Percentiles rank a stretch among this genome's conserved stretches.
Evolutionary conservation across 2,113 vertebrate genomes (phyloP).

Genomic region (Scatophagus argus): DNA sequence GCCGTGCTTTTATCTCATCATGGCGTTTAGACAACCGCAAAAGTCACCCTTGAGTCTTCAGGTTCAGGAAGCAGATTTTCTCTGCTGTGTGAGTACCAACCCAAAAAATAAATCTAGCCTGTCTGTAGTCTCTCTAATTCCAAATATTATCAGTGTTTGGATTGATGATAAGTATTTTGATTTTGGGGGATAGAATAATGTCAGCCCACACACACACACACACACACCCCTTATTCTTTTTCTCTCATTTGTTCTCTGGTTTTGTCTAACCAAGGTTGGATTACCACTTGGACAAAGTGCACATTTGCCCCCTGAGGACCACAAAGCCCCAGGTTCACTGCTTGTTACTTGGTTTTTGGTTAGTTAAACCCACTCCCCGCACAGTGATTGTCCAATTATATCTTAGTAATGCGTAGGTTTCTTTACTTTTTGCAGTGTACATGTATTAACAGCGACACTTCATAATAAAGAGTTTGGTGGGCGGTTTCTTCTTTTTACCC

Average conservation of each 20-base stretch:
- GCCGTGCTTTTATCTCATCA: slow-evolving; percentile 39
- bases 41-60: slow-evolving; percentile 17
- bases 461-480: too few species aligned
- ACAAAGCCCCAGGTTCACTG: slow-evolving; percentile 9
- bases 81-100: neutral
- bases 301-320: neutral
- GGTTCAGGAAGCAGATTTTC: slow-evolving; percentile 1
- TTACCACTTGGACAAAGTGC: slow-evolving; percentile 1
- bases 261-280: neutral
- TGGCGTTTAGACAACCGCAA: slow-evolving; percentile 38
- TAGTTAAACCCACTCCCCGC: neutral
- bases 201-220: slow-evolving; percentile 9
- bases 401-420: neutral
- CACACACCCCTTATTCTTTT: slow-evolving; percentile 31
- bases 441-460: too few species aligned
- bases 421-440: too few species aligned
- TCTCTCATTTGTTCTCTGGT: neutral
- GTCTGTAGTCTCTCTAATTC: neutral
- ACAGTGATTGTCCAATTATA: neutral
- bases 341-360: slow-evolving; percentile 15
- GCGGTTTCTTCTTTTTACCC: too few species aligned
- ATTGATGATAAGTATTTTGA: neutral
- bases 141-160: neutral
- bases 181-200: neutral
- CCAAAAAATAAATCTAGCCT: neutral